Base-by-base conservation (phyloP, 2,888 invertebrate genomes). In the Mimumesa dahlbomi region DNA sequence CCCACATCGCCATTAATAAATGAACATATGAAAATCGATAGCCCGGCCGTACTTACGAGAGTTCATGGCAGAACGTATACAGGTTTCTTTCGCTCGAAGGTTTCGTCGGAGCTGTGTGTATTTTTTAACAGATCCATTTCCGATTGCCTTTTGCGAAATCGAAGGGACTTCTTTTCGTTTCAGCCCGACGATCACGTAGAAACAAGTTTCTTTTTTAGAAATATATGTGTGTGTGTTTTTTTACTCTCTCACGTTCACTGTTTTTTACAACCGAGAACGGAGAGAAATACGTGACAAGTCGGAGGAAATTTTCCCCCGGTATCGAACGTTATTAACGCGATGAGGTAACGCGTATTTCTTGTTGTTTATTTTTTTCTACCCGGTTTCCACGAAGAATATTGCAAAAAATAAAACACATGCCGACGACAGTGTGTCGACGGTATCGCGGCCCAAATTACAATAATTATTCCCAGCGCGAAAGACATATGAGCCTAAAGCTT, bases 401-500 rank as follows among this genome's bases (percentile, higher is more conserved):
- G 21, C n/a, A n/a, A 11, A 43, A 22, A 2, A 43, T 9, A 5
- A 36, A 31, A 29, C 18, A 16, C 4, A 11, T 14, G 18, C n/a
- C n/a, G n/a, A n/a, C n/a, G n/a, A n/a, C 16, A 49, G 3, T 34
- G 34, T n/a, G 34, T 34, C 9, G 34, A 14, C 46, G 42, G 25
- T 31, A 36, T 54, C 56, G 52, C 42, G 67, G 63, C 56, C 59
- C 59, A 68, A 73, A 78, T 72, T 57, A 54, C 38, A 61, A 66
- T 75, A 77, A 77, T 74, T 74, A 72, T 58, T 50, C 54, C 34
- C 48, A 5, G 61, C 40, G 40, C 56, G 54, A 69, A 56, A 68
- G 71, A 73, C 70, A 72, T 77, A 83, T 78, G 72, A 82, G 81
- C 79, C 77, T 76, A 71, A 68, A 75, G 77, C 80, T 82, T 84